Evolutionary conservation across 2,888 invertebrate species (phyloP), one percentile per base, ranked within the genome.

Genomic region (Amblyjoppa fuscipennis): DNA sequence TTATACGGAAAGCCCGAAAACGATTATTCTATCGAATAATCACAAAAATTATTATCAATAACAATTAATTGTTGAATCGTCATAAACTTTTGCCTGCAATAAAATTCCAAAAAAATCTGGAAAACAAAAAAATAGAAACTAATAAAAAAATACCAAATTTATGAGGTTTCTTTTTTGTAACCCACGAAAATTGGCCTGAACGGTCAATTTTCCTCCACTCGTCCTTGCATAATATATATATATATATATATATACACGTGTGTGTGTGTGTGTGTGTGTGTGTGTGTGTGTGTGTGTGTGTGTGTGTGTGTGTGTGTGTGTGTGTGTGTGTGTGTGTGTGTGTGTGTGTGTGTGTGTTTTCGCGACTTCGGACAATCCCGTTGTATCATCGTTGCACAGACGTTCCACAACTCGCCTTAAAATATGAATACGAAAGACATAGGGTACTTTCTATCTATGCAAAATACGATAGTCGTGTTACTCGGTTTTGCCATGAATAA

Each of bases 401-500:
- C 3, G 56, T 61, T 61, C 61, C 61, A 16, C 61, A 5, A 5
- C 25, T 25, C 56, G 25, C 7, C 25, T 6, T 20, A 56, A 56
- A 25, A 56, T 56, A 56, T 56, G 56, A 56, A 56, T 61, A 31
- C 16, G 61, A 28, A 16, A 13, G 61, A 31, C 61, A 20, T n/a
- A 56, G 53, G 31, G 13, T 28, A 61, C 61, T 31, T 61, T 61
- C 61, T 28, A 31, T 61, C 28, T 61, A 61, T 61, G 61, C 28
- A 61, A 61, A 61, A 61, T 61, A 61, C 61, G 61, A 61, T 61
- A 31, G 61, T 61, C 61, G 61, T 61, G 31, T 61, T 61, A 61
- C 61, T 28, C 61, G 61, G 16, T 61, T 61, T 61, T 61, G 61
- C 61, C 31, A 61, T 61, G 61, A 61, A 61, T 61, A 61, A 61